Base-by-base conservation (phyloP, 2,113 vertebrate genomes). In the Mastomys natalensis region DNA sequence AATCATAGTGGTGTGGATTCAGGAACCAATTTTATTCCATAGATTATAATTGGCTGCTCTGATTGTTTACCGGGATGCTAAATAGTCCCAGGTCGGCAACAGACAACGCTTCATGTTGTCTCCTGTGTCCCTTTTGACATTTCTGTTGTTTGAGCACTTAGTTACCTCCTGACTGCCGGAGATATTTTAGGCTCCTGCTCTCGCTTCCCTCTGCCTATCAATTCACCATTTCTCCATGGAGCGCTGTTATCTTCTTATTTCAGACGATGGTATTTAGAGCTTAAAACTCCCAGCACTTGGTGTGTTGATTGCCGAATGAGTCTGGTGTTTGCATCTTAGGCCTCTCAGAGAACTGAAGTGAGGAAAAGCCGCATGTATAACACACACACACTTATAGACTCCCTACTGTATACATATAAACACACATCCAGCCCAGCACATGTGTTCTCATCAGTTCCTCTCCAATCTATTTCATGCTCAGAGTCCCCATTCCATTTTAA, bases 371-470 rank as follows among this genome's bases (percentile, higher is more conserved):
- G 66, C 58, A 51, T 60, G 26, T 24, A 5, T 13, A n/a, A n/a
- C n/a, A 62, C 8, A 31, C 15, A n/a, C 11, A 55, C 37, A 17
- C 15, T 31, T 37, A 15, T 9, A 43, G 29, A 34, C 70, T 11
- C 8, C 40, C 53, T 55, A 40, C 66, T 88, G 45, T n/a, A 31
- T 34, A 58, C 5, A 45, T 2, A 1, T 1, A 34, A 40, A 21
- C 26, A 60, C 1, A 0, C 24, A 15, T 4, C 3, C 1, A 34
- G 80, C 31, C 21, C 0, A 0, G 1, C 31, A 19, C 10, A 0
- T 1, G 48, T 58, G 66, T 76, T 53, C 1, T 40, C 34, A 53
- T 17, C 13, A 40, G 9, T 17, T 4, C 21, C 26, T 77, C 64
- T 43, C 11, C 0, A 2, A 9, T 48, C 68, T 0, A 0, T 10